Evolutionary conservation across 2,888 invertebrate genomes (phyloP), one percentile per base, ranked within the genome.

Genomic region (Cheilosia grossa): DNA sequence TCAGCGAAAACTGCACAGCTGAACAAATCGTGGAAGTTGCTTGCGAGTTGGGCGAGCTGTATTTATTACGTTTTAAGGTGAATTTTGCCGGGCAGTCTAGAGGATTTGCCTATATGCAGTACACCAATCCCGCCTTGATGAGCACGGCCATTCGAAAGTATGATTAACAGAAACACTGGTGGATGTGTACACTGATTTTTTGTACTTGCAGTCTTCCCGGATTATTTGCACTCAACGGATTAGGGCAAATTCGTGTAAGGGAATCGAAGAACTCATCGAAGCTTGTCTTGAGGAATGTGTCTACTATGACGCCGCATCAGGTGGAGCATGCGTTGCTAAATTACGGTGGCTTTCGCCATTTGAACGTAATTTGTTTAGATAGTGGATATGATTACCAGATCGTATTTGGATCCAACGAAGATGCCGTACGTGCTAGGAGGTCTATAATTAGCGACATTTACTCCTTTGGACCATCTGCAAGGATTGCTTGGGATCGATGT

Each of bases 61-160:
- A 89, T 51, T 54, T 87, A 33, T 61, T 91, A 6, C 89, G 91
- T 1, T 91, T 88, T 44, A 91, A 90, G 79, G 87, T 91, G 0
- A 88, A 89, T 56, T 89, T 87, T 40, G 73, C 88, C 0, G 89
- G 89, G 1, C 13, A 42, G 0, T 88, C 89, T 1, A 89, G 91
- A 1, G 90, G 90, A 2, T 90, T 87, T 58, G 91, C 91, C 15
- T 91, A 89, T 47, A 64, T 91, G 66, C 91, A 91, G 67, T 91
- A 89, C 27, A 51, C 89, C 1, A 86, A 90, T 53, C 74, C 80
- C 2, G 56, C 40, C 1, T 59, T 87, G 3, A 87, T 87, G 82
- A 4, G 63, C 0, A 33, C 63, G 17, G 89, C 89, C 0, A 15
- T 90, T 5, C 0, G 42, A 15, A 37, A 54, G 91, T 91, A 69